phyloP scores from a whole-genome alignment of 2,888 invertebrate genomes.

The Ichneumoninae sp. region DNA sequence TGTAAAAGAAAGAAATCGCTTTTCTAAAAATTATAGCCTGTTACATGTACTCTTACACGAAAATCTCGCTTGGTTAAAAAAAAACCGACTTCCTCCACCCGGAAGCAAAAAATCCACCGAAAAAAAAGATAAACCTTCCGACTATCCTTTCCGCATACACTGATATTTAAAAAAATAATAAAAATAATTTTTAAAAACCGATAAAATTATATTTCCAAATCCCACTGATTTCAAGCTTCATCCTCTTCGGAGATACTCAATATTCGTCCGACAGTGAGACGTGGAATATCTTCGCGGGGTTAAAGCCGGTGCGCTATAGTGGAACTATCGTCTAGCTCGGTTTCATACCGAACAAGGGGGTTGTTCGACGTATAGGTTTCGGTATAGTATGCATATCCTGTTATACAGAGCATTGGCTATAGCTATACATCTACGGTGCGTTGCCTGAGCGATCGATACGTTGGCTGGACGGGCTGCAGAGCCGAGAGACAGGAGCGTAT shows the following conservation, averaged over 20 bases:
- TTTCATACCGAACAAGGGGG: neutral
- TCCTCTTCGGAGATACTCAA: neutral
- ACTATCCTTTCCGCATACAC: neutral
- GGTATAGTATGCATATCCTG: slow-evolving; percentile 19
- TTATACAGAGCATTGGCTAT: neutral
- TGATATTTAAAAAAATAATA: neutral
- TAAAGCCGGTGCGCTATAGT: slow-evolving; percentile 5
- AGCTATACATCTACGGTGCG: neutral
- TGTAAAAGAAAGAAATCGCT: too few species aligned
- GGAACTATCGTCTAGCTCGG: slow-evolving; percentile 9
- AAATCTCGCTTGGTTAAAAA: too few species aligned
- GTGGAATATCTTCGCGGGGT: slow-evolving; percentile 7
- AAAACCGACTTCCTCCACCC: too few species aligned
- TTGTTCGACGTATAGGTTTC: slow-evolving; percentile 8
- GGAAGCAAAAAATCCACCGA: neutral
- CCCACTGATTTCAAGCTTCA: neutral
- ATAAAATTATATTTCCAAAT: neutral
- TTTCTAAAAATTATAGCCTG: too few species aligned
- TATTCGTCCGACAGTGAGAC: slow-evolving; percentile 2
- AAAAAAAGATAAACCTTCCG: neutral
- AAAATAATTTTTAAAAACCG: neutral
- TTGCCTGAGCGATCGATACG: slow-evolving; percentile 17
- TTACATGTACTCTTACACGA: too few species aligned
- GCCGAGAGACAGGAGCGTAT: slow-evolving; percentile 20
- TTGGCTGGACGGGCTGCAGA: slow-evolving; percentile 10